These are phyloP conservation scores for Coleophora deauratella DNA, from an alignment of 2,888 invertebrate genomes.

Conservation along the genomic window DNA sequence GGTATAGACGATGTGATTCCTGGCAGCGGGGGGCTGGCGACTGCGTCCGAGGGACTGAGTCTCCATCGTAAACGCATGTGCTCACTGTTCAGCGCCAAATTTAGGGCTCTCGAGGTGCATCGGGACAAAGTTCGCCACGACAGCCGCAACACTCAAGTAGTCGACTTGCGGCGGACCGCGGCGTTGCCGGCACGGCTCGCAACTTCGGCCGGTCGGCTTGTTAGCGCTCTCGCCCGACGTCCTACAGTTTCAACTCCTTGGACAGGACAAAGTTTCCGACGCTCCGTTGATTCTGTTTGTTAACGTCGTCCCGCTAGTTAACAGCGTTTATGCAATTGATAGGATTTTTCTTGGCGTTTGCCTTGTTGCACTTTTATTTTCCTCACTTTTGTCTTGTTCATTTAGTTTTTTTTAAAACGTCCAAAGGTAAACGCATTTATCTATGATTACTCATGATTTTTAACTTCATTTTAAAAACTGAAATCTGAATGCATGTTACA, in stretches of 20 bases:
- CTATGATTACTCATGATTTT: too few species aligned
- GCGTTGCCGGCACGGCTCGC: constrained; percentile 40
- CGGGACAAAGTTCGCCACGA: not conserved
- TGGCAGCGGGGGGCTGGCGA: constrained; percentile 52
- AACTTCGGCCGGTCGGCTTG: constrained; percentile 63
- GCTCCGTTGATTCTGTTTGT: constrained; percentile 61
- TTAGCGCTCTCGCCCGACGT: constrained; percentile 56
- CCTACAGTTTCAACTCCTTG: constrained; percentile 60
- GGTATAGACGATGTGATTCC: constrained; percentile 69
- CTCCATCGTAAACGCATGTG: constrained; percentile 40
- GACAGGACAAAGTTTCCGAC: constrained; percentile 49
- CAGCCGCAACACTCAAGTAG: too few species aligned
- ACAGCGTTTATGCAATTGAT: constrained; percentile 27
- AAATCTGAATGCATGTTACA: too few species aligned
- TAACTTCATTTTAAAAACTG: too few species aligned
- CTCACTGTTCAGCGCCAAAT: constrained; percentile 4
- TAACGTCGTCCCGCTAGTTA: constrained; percentile 49
- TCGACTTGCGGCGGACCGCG: constrained; percentile 8
- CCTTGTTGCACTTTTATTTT: constrained; percentile 1
- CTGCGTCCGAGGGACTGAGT: constrained; percentile 45
- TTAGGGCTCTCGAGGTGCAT: constrained; percentile 2
- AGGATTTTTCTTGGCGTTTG: constrained; percentile 25
- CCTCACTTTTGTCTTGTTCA: not conserved
- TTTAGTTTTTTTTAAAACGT: not conserved
- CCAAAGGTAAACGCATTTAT: too few species aligned